Evolutionary conservation across 2,113 vertebrate species (phyloP).

Genomic region (Martes martes): DNA sequence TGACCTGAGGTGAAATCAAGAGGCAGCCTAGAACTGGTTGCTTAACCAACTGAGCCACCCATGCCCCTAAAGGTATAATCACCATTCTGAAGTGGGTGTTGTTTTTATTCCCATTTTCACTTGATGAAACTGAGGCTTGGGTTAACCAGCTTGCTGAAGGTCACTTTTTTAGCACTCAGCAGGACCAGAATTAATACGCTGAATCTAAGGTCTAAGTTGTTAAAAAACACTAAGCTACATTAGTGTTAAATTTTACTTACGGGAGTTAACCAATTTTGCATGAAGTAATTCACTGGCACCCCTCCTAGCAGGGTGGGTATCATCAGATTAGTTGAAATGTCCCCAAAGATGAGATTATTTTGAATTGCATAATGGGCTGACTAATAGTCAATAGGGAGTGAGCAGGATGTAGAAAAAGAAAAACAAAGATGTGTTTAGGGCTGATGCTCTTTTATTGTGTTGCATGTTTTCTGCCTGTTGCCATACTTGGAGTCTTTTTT

Average conservation of each 20-base stretch:
- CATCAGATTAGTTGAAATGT: slow-evolving; percentile 64
- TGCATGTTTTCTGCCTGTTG: slow-evolving; percentile 30
- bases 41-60: background rate
- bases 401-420: slow-evolving; percentile 32
- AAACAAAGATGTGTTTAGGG: slow-evolving; percentile 19
- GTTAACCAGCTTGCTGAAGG: background rate
- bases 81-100: background rate
- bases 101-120: background rate
- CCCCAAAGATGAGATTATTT: slow-evolving; percentile 64
- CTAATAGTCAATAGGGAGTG: slow-evolving; percentile 22
- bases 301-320: slow-evolving; percentile 52
- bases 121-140: background rate
- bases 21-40: background rate
- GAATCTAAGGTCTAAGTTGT: background rate
- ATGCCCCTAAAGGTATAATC: background rate
- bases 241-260: slow-evolving; percentile 58
- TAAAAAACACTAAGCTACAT: background rate
- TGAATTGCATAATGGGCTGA: slow-evolving; percentile 52
- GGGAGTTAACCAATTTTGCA: slow-evolving; percentile 63
- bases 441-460: background rate
- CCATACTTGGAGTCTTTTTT: background rate
- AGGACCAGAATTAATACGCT: background rate
- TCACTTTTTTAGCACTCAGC: background rate
- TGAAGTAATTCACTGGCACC: slow-evolving; percentile 66
- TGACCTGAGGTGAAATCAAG: background rate